Conservation (phyloP, 2,797 vertebrate genomes). For the Propithecus deckenii region DNA sequence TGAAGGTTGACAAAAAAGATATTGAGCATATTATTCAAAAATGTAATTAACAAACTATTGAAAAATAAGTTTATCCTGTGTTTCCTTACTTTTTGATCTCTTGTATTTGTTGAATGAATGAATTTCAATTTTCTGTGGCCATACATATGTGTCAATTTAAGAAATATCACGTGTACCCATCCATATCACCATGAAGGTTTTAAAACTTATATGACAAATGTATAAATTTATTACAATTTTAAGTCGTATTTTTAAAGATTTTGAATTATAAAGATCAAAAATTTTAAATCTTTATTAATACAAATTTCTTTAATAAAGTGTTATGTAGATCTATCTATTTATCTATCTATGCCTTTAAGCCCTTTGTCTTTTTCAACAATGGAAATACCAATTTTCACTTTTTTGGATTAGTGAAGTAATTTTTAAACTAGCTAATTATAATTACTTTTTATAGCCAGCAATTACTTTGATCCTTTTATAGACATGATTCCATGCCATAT, state of each 20-base stretch:
- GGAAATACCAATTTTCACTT: neutral
- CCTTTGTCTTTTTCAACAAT: neutral
- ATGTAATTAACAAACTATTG: neutral
- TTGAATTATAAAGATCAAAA: neutral
- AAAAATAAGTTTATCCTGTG: neutral
- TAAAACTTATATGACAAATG: slow-evolving; percentile 7
- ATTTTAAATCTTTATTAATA: slow-evolving; percentile 18
- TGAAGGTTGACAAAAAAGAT: neutral
- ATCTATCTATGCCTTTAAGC: neutral
- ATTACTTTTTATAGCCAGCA: neutral
- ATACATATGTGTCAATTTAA: neutral
- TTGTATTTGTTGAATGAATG: neutral
- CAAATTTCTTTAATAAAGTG: neutral
- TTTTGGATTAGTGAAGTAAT: neutral
- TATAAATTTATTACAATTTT: neutral
- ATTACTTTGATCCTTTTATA: neutral
- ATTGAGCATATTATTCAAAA: neutral
- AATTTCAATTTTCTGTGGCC: neutral
- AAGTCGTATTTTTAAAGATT: slow-evolving; percentile 19
- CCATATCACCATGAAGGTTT: neutral
- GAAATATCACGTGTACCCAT: neutral
- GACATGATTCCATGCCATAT: neutral
- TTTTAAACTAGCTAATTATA: neutral
- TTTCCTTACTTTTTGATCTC: neutral
- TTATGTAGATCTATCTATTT: neutral